Base-by-base conservation (phyloP, 2,797 vertebrate genomes). In the Oryzias dopingdopingensis region DNA sequence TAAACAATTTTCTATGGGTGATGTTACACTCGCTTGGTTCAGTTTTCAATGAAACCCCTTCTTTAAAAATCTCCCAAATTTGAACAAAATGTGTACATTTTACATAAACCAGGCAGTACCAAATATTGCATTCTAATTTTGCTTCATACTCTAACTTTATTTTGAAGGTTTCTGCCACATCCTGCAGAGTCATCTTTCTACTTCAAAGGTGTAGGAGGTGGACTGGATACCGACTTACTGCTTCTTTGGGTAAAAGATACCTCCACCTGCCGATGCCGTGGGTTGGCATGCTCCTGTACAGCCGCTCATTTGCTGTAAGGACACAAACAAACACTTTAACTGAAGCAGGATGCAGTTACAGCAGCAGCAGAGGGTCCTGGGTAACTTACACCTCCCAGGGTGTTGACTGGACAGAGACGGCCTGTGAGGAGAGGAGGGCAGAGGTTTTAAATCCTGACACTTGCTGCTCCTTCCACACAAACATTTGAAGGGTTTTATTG, bases 251-350 rank as follows among this genome's bases (percentile, higher is more conserved):
- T 48, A 98, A 50, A 56, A 99, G 87, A 70, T 96, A 67, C 49
- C 70, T 92, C 73, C 90, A 97, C 70, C 59, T 91, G 17, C 97
- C 96, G 6, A 98, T 96, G 1, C 93, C 93, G 6, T 96, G 93
- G 0, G 94, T 93, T 0, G 96, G 94, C 66, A 79, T 91, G 22
- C 89, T 62, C 61, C 12, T 93, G 80, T 96, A 94, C 17, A 88
- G 85, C 44, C 94, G 91, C 6, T 72, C 77, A 41, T 53, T 84
- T 12, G 53, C 83, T 80, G 48, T 23, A 56, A 71, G 6, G 24
- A 5, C 37, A 53, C 2, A 58, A 24, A 1, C 3, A 40, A 49
- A 18, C 4, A 40, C 4, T 23, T 4, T n/a, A 3, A 17, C 17
- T 32, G 4, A 29, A 41, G 7, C 44, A 15, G 8, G 7, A n/a